Evolutionary conservation across 2,888 invertebrate genomes (phyloP).

Genomic region (Lepas anatifera): DNA sequence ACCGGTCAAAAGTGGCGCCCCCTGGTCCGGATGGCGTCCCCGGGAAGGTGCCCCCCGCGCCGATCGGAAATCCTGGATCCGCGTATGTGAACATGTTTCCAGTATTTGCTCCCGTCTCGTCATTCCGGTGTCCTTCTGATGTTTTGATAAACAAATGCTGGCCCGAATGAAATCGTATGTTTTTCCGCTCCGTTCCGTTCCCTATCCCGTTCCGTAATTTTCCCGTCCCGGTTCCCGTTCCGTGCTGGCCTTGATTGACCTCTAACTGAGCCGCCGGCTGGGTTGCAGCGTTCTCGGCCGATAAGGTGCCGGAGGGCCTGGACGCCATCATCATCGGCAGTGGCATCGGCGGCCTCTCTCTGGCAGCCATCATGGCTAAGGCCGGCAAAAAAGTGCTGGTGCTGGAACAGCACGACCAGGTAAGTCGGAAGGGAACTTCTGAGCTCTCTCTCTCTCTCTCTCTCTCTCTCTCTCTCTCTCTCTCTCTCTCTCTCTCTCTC

Average conservation of each 20-base stretch:
- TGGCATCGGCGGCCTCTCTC: conserved; percentile 34
- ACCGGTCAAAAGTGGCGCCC: too few species aligned
- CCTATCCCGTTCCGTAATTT: not conserved
- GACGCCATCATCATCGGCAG: conserved; percentile 36
- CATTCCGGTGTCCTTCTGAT: not conserved
- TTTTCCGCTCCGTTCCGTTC: not conserved
- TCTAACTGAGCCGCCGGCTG: not conserved
- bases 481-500: too few species aligned
- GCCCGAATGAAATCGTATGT: not conserved
- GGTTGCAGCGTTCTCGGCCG: conserved; percentile 14
- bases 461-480: too few species aligned
- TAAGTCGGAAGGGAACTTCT: too few species aligned
- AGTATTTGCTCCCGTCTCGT: not conserved
- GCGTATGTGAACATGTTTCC: too few species aligned
- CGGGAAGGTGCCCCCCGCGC: too few species aligned
- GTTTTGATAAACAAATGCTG: not conserved
- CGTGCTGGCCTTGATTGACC: not conserved
- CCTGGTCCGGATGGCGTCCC: too few species aligned
- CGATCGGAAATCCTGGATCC: too few species aligned
- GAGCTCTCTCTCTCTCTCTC: too few species aligned
- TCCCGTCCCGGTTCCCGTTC: not conserved
- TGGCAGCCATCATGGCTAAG: conserved; percentile 32
- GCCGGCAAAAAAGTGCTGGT: conserved; percentile 35
- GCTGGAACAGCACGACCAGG: conserved; percentile 36
- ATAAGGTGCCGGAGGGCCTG: conserved; percentile 20